Evolutionary conservation across 2,797 vertebrate genomes (phyloP).

Genomic region (Arctocebus calabarensis): DNA sequence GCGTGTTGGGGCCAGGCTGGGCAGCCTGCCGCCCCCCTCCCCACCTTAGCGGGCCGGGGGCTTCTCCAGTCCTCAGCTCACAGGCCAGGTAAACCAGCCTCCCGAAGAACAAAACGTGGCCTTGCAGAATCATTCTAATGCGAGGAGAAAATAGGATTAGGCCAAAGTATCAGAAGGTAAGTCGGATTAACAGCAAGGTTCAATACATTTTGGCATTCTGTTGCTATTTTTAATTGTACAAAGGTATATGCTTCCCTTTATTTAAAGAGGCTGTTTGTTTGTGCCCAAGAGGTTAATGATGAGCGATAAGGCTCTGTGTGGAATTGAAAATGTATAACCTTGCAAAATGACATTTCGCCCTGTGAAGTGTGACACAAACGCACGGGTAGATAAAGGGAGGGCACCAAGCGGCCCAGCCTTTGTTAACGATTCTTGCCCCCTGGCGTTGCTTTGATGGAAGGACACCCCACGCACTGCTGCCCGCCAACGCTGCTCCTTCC

Average conservation of each 20-base stretch:
- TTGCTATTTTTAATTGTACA: constrained; percentile 73
- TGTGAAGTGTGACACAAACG: neutral
- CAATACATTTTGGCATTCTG: constrained; percentile 77
- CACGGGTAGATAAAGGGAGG: neutral
- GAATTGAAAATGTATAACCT: constrained; percentile 54
- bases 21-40: constrained; percentile 30
- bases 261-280: constrained; percentile 74
- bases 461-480: constrained; percentile 63
- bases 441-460: constrained; percentile 85
- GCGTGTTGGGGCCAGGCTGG: constrained; percentile 76
- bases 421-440: constrained; percentile 87
- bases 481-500: neutral
- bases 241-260: constrained; percentile 74
- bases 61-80: neutral
- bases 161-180: constrained; percentile 87
- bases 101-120: constrained; percentile 76
- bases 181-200: constrained; percentile 85
- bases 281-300: constrained; percentile 76
- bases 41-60: constrained; percentile 61
- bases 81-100: constrained; percentile 59
- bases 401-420: constrained; percentile 64
- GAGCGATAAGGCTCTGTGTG: constrained; percentile 44
- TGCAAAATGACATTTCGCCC: constrained; percentile 58
- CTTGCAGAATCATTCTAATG: constrained; percentile 80
- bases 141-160: constrained; percentile 86